Evolutionary conservation across 1,140 invertebrate genomes (phyloP), one percentile per base, ranked within the genome.

Genomic region (Phortica variegata): DNA sequence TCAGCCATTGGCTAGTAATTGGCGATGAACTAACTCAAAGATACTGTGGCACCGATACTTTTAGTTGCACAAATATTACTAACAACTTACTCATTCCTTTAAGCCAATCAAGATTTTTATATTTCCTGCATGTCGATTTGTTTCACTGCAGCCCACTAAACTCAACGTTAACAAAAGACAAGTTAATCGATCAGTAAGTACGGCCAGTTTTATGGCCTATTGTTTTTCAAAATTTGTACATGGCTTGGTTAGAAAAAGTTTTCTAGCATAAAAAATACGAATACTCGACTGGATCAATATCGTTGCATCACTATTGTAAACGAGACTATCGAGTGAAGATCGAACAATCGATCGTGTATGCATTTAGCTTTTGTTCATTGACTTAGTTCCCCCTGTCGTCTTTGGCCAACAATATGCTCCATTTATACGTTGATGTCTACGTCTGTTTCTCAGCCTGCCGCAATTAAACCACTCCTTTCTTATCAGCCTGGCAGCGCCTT

Each of bases 331-430:
- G 15, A 12, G 33, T 20, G 5, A 33, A 37, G 10, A 19, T 38
- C 48, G 43, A 17, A 42, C 38, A 43, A 55, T 39, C 52, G 43
- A 54, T 43, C 43, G 16, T 26, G 16, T 3, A 17, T n/a, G 34
- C 19, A 62, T 68, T 62, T 50, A 47, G 48, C 37, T 7, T 29
- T 6, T 29, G 12, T 6, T 29, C 26, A 12, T 29, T 6, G 6
- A 7, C 26, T 6, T 29, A 12, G 26, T 29, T 12, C 6, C 12
- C 12, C 6, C 26, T 29, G 26, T 29, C 12, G 26, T 29, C 12
- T 6, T 7, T 29, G 26, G 26, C 26, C 33, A n/a, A n/a, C 33
- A 34, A 34, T 34, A n/a, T 10, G 13, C 26, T 29, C 12, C 6
- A 29, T 29, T 29, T 29, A 7, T 29, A 29, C 6, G 26, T 6